Conservation (phyloP, 2,797 vertebrate genomes). For the Hyperoplus lanceolatus region DNA sequence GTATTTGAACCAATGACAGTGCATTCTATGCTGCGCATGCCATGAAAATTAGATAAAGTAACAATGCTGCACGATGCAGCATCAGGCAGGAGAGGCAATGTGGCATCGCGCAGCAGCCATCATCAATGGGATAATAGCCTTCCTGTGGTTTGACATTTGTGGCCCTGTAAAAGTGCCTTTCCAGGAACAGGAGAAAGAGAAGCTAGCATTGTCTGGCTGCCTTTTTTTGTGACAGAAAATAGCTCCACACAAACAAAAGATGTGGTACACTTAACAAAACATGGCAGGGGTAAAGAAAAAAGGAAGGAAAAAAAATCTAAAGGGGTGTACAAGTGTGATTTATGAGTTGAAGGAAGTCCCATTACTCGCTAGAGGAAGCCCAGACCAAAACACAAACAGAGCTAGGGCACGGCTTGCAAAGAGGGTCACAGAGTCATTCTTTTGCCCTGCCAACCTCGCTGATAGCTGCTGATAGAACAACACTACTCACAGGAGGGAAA, state of each 20-base stretch:
- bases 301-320: conserved; percentile 64
- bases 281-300: conserved; percentile 12
- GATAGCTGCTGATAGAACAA: conserved; percentile 70
- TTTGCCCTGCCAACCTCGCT: conserved; percentile 68
- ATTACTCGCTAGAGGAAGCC: conserved; percentile 81
- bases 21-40: no score
- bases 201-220: conserved; percentile 63
- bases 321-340: conserved; percentile 77
- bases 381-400: conserved; percentile 85
- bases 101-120: no score
- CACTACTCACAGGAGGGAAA: conserved; percentile 40
- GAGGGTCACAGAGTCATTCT: conserved; percentile 75
- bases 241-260: conserved; percentile 63
- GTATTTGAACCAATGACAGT: no score
- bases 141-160: conserved; percentile 86
- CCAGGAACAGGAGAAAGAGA: conserved; percentile 63
- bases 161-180: conserved; percentile 74
- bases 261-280: conserved; percentile 67
- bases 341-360: conserved; percentile 83
- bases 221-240: conserved; percentile 71
- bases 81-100: no score
- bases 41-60: no score
- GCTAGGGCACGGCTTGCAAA: conserved; percentile 71
- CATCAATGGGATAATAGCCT: conserved; percentile 91
- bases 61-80: no score